Conservation (phyloP, 2,113 vertebrate species). For the Corythornis vintsioides region DNA sequence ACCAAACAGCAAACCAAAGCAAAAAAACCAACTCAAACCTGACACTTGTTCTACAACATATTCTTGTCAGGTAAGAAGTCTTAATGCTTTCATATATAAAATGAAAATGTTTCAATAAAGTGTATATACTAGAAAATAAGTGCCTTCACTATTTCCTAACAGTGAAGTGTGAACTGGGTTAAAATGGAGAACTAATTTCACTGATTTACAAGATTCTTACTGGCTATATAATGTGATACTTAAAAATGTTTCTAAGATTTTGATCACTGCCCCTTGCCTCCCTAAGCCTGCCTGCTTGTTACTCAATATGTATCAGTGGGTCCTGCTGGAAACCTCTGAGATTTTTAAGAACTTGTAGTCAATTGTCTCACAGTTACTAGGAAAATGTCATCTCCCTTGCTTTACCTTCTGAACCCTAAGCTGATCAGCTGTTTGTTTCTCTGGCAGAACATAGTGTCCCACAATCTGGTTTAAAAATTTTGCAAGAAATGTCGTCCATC, state of each 20-base stretch:
- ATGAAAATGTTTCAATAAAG: neutral
- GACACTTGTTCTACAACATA: neutral
- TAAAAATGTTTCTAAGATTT: neutral
- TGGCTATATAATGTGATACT: neutral
- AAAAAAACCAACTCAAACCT: neutral
- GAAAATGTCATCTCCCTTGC: neutral
- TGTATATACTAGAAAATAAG: neutral
- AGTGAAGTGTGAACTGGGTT: neutral
- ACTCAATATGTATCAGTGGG: fast-evolving
- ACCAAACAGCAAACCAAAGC: too few relatives aligned
- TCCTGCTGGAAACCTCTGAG: neutral
- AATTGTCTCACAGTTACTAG: neutral
- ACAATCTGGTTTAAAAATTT: neutral
- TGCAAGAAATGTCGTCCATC: neutral
- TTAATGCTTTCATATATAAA: neutral
- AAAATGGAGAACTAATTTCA: neutral
- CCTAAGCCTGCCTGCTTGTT: neutral
- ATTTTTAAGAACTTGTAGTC: neutral
- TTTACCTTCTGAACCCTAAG: neutral
- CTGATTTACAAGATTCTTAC: neutral
- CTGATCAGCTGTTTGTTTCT: neutral
- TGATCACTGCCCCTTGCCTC: neutral
- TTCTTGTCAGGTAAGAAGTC: neutral
- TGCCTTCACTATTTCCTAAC: neutral
- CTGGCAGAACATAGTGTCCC: too few relatives aligned